Evolutionary conservation across 2,888 invertebrate species (phyloP), one percentile per base, ranked within the genome.

Genomic region (Parnassius apollo): DNA sequence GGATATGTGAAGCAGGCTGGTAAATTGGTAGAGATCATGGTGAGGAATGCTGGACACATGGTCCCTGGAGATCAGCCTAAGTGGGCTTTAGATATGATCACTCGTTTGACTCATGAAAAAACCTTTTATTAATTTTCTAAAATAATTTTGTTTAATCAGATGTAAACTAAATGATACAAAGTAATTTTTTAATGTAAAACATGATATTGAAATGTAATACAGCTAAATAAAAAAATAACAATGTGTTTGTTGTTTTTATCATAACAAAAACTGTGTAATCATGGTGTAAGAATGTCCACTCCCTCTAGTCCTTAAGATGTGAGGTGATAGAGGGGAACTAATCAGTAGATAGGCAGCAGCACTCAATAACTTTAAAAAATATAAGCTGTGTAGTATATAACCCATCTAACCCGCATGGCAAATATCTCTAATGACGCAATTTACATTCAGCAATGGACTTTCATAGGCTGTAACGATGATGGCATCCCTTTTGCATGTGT

Each of bases 41-140:
- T 96, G 0, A 91, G 96, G 65, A 93, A 95, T 83, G 96, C 96
- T 11, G 97, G 97, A 0, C 97, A 97, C 74, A 95, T 96, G 95
- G 95, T 96, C 9, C 96, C 96, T 0, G 91, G 93, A 44, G 96
- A 96, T 85, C 96, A 96, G 78, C 96, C 96, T 0, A 93, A 94
- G 72, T 95, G 95, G 94, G 94, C 95, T 2, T 92, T 94, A 22
- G 95, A 96, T 81, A 86, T 97, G 81, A 95, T 97, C 53, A 93
- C 93, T 48, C 88, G 94, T 67, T 95, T 96, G 74, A 94, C 95
- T 22, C 88, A 88, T 74, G 92, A 92, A 65, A 93, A 93, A 70
- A 82, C 88, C n/a, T 64, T 64, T 57, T 50, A 64, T 49, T 64
- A 18, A 58, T 48, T 35, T 50, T 35, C 2, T 3, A 7, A 4